These are phyloP conservation scores for Drosophila gunungcola DNA, from an alignment of 1,140 invertebrate species.

Conservation along the genomic window DNA sequence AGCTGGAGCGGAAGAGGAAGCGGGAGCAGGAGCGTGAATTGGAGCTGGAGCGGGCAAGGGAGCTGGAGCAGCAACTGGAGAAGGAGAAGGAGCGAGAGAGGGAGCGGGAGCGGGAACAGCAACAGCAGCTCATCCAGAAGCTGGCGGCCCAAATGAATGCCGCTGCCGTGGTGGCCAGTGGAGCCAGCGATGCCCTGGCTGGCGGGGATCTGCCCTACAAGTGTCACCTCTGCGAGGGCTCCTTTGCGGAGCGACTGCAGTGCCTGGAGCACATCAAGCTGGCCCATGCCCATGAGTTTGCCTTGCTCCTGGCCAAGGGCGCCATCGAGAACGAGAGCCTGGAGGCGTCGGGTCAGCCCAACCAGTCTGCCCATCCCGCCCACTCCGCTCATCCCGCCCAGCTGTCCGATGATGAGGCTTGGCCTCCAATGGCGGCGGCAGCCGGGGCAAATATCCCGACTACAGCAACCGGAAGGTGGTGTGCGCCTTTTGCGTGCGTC, in stretches of 20 bases:
- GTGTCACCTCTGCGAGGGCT: constrained; percentile 96
- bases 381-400: constrained; percentile 56
- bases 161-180: constrained; percentile 26
- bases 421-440: constrained; percentile 15
- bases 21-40: constrained; percentile 32
- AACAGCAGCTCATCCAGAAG: constrained; percentile 39
- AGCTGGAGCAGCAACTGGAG: constrained; percentile 45
- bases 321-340: constrained; percentile 88
- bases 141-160: constrained; percentile 41
- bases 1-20: constrained; percentile 22
- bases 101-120: background rate
- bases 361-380: constrained; percentile 20
- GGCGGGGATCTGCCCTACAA: constrained; percentile 92
- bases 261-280: constrained; percentile 93
- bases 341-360: constrained; percentile 6
- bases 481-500: constrained; percentile 95
- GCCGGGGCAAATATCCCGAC: constrained; percentile 90
- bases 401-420: constrained; percentile 65
- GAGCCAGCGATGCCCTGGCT: constrained; percentile 14
- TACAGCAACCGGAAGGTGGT: constrained; percentile 95
- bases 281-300: constrained; percentile 90
- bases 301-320: constrained; percentile 91
- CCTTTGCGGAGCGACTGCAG: constrained; percentile 91
- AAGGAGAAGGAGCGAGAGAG: constrained; percentile 43
- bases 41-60: constrained; percentile 30